Evolutionary conservation across 2,113 vertebrate species (phyloP), one percentile per base, ranked within the genome.

Genomic region (Amblyornis subalaris): DNA sequence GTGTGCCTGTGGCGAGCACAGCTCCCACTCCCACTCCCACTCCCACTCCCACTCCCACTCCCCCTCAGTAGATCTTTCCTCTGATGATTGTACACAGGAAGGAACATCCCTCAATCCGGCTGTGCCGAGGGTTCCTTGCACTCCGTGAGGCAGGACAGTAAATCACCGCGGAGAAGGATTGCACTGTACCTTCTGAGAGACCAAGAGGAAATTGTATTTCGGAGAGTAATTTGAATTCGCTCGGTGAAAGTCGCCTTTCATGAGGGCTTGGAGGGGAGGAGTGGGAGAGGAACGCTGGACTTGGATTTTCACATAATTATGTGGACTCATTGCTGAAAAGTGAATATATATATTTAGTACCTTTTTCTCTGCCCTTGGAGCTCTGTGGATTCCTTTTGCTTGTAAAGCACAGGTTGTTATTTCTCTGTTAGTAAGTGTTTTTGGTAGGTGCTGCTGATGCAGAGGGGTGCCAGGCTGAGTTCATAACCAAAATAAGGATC

Each of bases 31-130:
- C n/a, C 65, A 19, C 78, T 94, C 60, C 47, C 60, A 4, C 66
- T 45, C 42, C n/a, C n/a, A n/a, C 75, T 62, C 67, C n/a, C 65
- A 17, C 78, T 94, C 67, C n/a, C 65, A 19, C 78, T 94, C 60
- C 47, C 60, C 4, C 66, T 45, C 42, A 0, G 3, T 0, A 16
- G 3, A 24, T 47, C 40, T 23, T 54, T 44, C 18, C 86, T 31
- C 38, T 44, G 60, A 2, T 79, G 75, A 1, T 21, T 36, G 25
- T 24, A 2, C 42, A 7, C 1, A 7, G 72, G 51, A 3, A 47
- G 44, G 73, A 73, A 4, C 62, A 35, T 78, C 82, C 48, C 70
- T 50, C 54, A 18, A 0, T 15, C 28, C 31, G 11, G 29, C n/a
- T 14, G 7, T 35, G 51, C 60, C 67, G 28, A 51, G 44, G 55